Conservation (phyloP, 2,888 invertebrate genomes). For the Cataglyphis albicans region DNA sequence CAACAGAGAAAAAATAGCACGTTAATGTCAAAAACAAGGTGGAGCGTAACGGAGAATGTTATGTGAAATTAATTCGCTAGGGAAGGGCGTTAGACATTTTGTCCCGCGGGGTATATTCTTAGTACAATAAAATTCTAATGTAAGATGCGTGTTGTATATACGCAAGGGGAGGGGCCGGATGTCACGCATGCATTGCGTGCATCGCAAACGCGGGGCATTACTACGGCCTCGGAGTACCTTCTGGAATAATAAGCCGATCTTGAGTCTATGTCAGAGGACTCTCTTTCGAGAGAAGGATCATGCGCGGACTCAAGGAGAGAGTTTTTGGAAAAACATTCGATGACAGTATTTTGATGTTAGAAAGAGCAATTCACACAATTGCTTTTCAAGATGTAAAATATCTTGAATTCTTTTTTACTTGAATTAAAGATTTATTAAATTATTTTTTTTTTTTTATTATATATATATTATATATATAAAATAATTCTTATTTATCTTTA, state of each 20-base stretch:
- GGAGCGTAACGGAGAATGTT: background rate
- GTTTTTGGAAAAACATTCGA: conserved; percentile 3
- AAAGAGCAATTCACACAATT: conserved; percentile 6
- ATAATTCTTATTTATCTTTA: background rate
- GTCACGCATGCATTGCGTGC: conserved; percentile 82
- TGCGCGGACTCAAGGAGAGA: conserved; percentile 13
- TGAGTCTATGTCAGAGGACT: conserved; percentile 40
- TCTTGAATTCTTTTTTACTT: background rate
- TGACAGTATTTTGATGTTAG: conserved; percentile 14
- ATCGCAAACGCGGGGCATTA: conserved; percentile 72
- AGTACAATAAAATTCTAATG: conserved; percentile 58
- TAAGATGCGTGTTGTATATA: conserved; percentile 51
- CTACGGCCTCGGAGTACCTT: conserved; percentile 68
- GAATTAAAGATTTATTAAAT: background rate
- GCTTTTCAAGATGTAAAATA: background rate
- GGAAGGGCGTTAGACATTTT: conserved; percentile 9
- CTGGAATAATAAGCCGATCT: conserved; percentile 76
- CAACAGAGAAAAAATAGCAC: background rate
- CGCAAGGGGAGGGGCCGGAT: conserved; percentile 78
- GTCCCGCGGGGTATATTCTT: conserved; percentile 40
- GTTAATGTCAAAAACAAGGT: background rate
- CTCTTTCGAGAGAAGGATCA: conserved; percentile 50
- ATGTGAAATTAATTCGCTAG: conserved; percentile 33
- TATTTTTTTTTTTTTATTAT: background rate
- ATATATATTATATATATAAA: no score